Percentiles rank a stretch among this genome's conserved stretches.
Evolutionary conservation across 2,797 vertebrate species (phyloP).

Genomic region (Sternarchorhynchus goeldii): DNA sequence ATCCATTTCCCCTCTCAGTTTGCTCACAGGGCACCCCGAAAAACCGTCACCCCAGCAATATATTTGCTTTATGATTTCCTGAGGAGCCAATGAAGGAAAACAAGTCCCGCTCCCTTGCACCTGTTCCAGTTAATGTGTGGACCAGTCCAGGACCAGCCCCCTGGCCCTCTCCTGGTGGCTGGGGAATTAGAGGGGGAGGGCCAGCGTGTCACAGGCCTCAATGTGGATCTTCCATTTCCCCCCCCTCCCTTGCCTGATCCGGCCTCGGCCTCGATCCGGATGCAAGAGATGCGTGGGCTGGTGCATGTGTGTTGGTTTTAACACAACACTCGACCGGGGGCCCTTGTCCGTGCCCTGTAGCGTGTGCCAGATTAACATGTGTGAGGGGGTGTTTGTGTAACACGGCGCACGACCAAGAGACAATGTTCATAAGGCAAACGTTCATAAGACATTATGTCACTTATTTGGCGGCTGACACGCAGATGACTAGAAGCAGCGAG

Average conservation of each 20-base stretch:
- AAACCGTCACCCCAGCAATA: constrained; percentile 80
- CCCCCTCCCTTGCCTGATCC: constrained; percentile 47
- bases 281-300: constrained; percentile 23
- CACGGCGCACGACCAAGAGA: constrained; percentile 68
- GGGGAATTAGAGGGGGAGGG: constrained; percentile 65
- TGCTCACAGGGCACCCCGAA: constrained; percentile 83
- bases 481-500: constrained; percentile 63
- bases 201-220: constrained; percentile 65
- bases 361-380: constrained; percentile 75
- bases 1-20: constrained; percentile 84
- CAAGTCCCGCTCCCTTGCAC: constrained; percentile 72
- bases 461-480: constrained; percentile 63
- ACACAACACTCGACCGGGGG: constrained; percentile 72
- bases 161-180: constrained; percentile 64
- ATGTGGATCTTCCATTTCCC: constrained; percentile 76
- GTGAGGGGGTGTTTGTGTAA: constrained; percentile 76
- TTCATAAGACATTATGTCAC: constrained; percentile 71
- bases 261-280: constrained; percentile 59
- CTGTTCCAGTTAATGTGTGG: constrained; percentile 81
- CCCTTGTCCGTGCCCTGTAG: constrained; percentile 68
- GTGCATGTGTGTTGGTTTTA: constrained; percentile 71
- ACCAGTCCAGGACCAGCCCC: constrained; percentile 45
- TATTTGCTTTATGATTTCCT: constrained; percentile 91
- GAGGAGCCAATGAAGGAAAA: constrained; percentile 79
- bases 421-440: constrained; percentile 79